These are phyloP conservation scores for Zophobas morio DNA, from an alignment of 1,140 invertebrate species.

Conservation along the genomic window DNA sequence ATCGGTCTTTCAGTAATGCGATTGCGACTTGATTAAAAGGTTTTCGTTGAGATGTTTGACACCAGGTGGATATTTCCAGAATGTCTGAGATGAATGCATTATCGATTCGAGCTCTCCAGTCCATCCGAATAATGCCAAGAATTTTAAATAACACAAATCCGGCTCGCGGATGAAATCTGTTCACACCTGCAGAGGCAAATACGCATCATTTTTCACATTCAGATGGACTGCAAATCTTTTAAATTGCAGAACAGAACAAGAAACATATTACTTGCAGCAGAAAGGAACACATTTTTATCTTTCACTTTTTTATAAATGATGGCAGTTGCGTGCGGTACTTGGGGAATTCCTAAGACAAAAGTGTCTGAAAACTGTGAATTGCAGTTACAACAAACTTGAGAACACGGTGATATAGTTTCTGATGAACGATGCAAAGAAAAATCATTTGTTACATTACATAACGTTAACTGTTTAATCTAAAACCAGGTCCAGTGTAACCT, in stretches of 20 bases:
- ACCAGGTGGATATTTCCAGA: neutral
- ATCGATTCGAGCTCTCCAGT: neutral
- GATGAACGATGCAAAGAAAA: too few relatives aligned
- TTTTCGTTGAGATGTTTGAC: slow-evolving; percentile 20
- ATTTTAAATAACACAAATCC: neutral
- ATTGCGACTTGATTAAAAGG: slow-evolving; percentile 17
- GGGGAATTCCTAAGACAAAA: too few relatives aligned
- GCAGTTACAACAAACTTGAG: too few relatives aligned
- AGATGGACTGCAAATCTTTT: neutral
- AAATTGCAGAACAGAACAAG: neutral
- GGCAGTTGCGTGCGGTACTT: neutral
- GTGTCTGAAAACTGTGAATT: too few relatives aligned
- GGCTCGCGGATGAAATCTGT: too few relatives aligned
- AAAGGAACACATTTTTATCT: neutral
- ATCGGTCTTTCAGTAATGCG: slow-evolving; percentile 1
- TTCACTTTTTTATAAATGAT: neutral
- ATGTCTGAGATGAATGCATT: slow-evolving; percentile 8
- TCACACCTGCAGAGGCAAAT: neutral
- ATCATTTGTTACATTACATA: too few relatives aligned
- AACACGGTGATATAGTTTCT: too few relatives aligned
- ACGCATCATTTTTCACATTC: neutral
- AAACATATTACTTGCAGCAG: neutral
- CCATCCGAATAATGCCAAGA: neutral
- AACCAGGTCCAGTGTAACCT: too few relatives aligned
- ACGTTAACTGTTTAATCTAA: too few relatives aligned